Percentiles rank a stretch among this genome's conserved stretches.
phyloP scores from a whole-genome alignment of 2,113 vertebrate species.

The Phrynosoma blainvillii region DNA sequence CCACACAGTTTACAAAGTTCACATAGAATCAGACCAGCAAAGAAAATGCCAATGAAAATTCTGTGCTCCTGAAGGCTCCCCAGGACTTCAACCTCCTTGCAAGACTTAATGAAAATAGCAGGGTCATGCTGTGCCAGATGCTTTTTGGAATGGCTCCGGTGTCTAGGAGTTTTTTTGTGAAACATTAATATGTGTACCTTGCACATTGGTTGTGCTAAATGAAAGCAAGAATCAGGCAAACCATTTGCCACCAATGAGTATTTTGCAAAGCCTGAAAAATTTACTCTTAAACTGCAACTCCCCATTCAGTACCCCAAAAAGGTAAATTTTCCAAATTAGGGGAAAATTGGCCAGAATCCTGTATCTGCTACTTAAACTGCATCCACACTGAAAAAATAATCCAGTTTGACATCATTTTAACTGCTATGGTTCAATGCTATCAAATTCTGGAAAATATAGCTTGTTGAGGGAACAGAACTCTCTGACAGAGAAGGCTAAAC shows the following conservation, averaged over 20 bases:
- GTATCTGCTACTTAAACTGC: too few relatives aligned
- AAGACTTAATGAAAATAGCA: neutral
- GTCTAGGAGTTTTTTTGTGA: constrained; percentile 45
- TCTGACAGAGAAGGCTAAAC: too few relatives aligned
- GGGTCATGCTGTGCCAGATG: neutral
- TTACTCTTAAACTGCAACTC: too few relatives aligned
- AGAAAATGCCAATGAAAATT: constrained; percentile 26
- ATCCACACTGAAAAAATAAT: too few relatives aligned
- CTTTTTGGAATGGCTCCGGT: constrained; percentile 39
- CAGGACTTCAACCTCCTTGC: constrained; percentile 44
- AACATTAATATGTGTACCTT: constrained; percentile 57
- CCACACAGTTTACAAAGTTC: constrained; percentile 48
- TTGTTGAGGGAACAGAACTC: too few relatives aligned
- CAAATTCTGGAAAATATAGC: too few relatives aligned
- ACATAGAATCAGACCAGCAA: constrained; percentile 45
- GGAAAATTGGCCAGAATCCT: too few relatives aligned
- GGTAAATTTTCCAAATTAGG: too few relatives aligned
- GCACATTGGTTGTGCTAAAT: constrained; percentile 22
- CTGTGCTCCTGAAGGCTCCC: constrained; percentile 30
- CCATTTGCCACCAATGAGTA: neutral
- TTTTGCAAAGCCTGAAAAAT: neutral
- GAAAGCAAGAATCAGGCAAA: neutral
- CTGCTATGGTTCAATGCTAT: too few relatives aligned
- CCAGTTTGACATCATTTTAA: too few relatives aligned
- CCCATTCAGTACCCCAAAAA: too few relatives aligned